A percentile compares a stretch with the other conserved stretches of the same genome.
Evolutionary conservation across 2,113 vertebrate species (phyloP).

Genomic region (Siniperca chuatsi): DNA sequence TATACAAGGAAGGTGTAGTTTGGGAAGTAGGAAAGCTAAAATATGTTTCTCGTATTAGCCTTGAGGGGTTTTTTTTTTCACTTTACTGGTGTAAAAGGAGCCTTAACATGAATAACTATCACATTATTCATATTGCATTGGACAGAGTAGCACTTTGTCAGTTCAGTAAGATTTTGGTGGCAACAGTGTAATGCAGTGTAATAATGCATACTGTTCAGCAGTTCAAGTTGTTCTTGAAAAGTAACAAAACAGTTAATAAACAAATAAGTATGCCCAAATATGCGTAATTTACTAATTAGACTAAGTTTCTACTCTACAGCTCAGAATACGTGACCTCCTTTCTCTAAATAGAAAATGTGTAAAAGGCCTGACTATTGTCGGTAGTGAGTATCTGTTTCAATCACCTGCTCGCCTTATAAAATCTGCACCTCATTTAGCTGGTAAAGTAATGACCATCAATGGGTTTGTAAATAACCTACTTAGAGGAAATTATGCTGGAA

Average conservation of each 20-base stretch:
- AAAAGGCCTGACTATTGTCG: slow-evolving; percentile 2
- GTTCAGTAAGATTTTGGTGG: not conserved
- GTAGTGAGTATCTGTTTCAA: slow-evolving; percentile 27
- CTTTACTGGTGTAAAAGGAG: not conserved
- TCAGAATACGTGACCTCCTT: slow-evolving; percentile 25
- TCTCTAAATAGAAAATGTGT: slow-evolving; percentile 18
- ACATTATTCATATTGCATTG: not conserved
- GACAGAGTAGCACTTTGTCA: not conserved
- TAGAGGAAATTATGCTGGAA: slow-evolving; percentile 60
- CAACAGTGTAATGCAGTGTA: not conserved
- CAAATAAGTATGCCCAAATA: slow-evolving; percentile 8
- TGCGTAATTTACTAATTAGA: slow-evolving; percentile 4
- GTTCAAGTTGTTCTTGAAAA: not conserved
- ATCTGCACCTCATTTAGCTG: slow-evolving; percentile 48
- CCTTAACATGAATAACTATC: not conserved
- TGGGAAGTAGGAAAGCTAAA: not conserved
- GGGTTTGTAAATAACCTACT: slow-evolving; percentile 68
- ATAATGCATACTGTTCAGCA: not conserved
- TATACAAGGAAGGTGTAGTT: not conserved
- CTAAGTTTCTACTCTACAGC: not conserved
- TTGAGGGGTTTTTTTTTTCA: no score
- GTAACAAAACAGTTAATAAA: slow-evolving; percentile 15
- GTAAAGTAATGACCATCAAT: slow-evolving; percentile 56
- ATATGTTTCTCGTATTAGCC: not conserved
- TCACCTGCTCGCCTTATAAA: slow-evolving; percentile 44